phyloP scores from a whole-genome alignment of 64 coral and sea anemone species.

The Anthopleura sola region DNA sequence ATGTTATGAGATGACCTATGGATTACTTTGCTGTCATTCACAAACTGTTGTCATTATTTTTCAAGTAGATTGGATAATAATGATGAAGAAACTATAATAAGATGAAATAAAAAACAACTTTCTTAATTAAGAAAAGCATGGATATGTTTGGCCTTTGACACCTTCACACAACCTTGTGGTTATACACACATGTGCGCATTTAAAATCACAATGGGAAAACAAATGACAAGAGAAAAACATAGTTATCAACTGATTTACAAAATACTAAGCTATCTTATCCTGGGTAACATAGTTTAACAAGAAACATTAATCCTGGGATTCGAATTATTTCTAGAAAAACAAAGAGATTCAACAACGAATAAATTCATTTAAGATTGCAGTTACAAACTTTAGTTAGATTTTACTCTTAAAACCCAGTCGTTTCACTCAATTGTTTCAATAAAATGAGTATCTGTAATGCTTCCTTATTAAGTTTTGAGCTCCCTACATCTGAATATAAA shows the following conservation, averaged over 20 bases:
- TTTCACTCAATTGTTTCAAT: background rate
- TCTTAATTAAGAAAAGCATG: background rate
- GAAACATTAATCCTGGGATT: no score
- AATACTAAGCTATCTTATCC: background rate
- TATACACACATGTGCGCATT: background rate
- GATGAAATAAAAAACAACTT: background rate
- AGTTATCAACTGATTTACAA: background rate
- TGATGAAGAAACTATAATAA: background rate
- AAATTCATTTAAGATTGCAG: background rate
- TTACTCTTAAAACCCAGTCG: background rate
- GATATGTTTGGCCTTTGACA: background rate
- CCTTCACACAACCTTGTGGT: background rate
- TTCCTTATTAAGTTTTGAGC: background rate
- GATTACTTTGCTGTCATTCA: background rate
- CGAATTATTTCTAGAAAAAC: no score
- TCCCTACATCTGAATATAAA: background rate
- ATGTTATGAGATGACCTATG: background rate
- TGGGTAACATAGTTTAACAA: background rate
- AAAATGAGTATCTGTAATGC: background rate
- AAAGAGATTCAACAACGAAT: no score
- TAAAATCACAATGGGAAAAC: background rate
- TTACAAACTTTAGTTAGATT: background rate
- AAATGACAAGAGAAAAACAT: background rate
- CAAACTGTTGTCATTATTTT: background rate
- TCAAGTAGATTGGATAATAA: background rate